Percentiles rank a stretch among this genome's conserved stretches.
Evolutionary conservation across 2,888 invertebrate genomes (phyloP).

Genomic region (Brachyopa scutellaris): DNA sequence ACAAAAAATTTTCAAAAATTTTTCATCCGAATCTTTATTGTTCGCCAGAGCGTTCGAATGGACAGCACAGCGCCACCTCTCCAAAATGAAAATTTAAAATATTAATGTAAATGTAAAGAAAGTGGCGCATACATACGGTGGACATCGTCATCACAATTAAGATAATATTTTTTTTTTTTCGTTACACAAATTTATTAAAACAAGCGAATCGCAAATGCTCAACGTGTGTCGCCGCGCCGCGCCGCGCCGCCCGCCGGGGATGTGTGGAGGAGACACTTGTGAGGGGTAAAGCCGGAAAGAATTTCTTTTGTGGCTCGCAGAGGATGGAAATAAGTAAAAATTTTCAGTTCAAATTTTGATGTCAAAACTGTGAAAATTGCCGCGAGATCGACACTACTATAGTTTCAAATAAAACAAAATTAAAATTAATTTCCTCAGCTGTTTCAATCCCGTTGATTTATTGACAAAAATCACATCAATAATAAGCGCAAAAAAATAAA

Average conservation of each 20-base stretch:
- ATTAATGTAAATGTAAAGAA: no score
- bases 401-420: constrained; percentile 2
- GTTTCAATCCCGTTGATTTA: constrained; percentile 3
- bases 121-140: background rate
- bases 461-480: constrained; percentile 12
- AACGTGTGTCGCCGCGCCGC: no score
- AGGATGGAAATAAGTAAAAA: constrained; percentile 43
- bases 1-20: no score
- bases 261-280: background rate
- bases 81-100: no score
- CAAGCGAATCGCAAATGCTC: constrained; percentile 5
- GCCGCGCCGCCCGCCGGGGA: no score
- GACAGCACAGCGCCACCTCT: no score
- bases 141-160: constrained; percentile 25
- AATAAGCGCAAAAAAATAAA: constrained; percentile 6
- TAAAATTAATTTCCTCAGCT: no score
- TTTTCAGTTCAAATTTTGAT: constrained; percentile 52
- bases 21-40: no score
- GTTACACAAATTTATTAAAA: background rate
- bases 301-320: constrained; percentile 24
- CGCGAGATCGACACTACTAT: background rate
- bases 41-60: no score
- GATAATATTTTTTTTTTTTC: background rate
- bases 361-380: constrained; percentile 44
- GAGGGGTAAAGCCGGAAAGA: background rate